These are phyloP conservation scores for Clarias batrachus DNA, from an alignment of 2,113 vertebrate genomes.

Conservation along the genomic window DNA sequence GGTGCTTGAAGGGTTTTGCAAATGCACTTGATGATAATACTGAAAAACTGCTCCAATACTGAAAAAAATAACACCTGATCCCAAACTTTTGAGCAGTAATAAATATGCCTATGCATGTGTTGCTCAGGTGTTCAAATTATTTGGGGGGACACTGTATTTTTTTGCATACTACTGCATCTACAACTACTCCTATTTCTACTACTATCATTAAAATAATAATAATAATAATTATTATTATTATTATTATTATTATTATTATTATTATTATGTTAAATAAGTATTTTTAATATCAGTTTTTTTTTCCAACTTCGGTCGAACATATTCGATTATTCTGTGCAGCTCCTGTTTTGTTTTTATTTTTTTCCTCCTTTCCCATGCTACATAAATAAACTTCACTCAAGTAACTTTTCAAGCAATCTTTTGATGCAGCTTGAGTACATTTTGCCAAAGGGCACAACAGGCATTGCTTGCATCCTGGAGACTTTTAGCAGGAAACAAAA, in stretches of 20 bases:
- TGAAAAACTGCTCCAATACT: too few species aligned
- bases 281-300: not conserved
- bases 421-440: not conserved
- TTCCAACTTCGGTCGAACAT: not conserved
- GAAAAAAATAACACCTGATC: too few species aligned
- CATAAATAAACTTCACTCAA: not conserved
- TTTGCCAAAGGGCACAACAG: constrained; percentile 7
- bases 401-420: not conserved
- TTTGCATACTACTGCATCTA: not conserved
- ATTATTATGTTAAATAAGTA: not conserved
- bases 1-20: too few species aligned
- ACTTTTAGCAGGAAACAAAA: constrained; percentile 18
- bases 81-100: too few species aligned
- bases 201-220: not conserved
- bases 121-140: too few species aligned
- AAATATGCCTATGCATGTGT: too few species aligned
- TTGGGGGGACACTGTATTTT: not conserved
- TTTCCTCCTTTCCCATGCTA: not conserved
- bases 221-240: not conserved
- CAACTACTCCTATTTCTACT: not conserved
- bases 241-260: too few species aligned
- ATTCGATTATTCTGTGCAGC: not conserved
- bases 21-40: too few species aligned
- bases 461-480: constrained; percentile 1
- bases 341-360: not conserved